A percentile compares a stretch with the other conserved stretches of the same genome.
phyloP scores from a whole-genome alignment of 2,797 vertebrate genomes.

The Distichodus sexfasciatus region DNA sequence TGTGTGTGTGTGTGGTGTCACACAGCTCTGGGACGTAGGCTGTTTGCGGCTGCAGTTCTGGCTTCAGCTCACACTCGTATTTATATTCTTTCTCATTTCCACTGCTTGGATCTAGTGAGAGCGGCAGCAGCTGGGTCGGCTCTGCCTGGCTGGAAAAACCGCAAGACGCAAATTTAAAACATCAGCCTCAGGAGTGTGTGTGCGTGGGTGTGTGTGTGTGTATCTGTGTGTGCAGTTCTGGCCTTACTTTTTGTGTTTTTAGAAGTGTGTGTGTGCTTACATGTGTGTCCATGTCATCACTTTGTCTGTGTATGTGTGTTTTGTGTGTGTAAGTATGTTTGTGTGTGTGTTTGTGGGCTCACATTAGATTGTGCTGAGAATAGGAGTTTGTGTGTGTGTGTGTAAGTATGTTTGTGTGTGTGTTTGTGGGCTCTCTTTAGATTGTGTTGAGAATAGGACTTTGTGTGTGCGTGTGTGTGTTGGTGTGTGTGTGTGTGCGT shows the following conservation, averaged over 20 bases:
- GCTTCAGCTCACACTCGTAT: slow-evolving; percentile 22
- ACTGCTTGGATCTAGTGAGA: slow-evolving; percentile 26
- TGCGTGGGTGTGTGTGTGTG: background rate
- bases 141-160: slow-evolving; percentile 7
- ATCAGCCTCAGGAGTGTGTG: slow-evolving; percentile 9
- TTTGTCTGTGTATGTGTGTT: no score
- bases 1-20: slow-evolving; percentile 59
- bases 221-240: background rate
- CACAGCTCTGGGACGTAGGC: slow-evolving; percentile 40
- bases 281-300: no score
- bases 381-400: no score
- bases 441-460: no score
- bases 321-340: no score
- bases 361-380: no score
- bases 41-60: slow-evolving; percentile 52
- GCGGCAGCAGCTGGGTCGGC: slow-evolving; percentile 35
- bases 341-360: no score
- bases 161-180: slow-evolving; percentile 42
- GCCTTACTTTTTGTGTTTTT: background rate
- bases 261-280: no score
- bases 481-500: no score
- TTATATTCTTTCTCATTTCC: slow-evolving; percentile 39
- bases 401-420: no score
- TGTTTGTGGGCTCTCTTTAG: no score
- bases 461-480: no score